Base-by-base conservation (phyloP, 2,113 vertebrate species). In the Hepsetus odoe region DNA sequence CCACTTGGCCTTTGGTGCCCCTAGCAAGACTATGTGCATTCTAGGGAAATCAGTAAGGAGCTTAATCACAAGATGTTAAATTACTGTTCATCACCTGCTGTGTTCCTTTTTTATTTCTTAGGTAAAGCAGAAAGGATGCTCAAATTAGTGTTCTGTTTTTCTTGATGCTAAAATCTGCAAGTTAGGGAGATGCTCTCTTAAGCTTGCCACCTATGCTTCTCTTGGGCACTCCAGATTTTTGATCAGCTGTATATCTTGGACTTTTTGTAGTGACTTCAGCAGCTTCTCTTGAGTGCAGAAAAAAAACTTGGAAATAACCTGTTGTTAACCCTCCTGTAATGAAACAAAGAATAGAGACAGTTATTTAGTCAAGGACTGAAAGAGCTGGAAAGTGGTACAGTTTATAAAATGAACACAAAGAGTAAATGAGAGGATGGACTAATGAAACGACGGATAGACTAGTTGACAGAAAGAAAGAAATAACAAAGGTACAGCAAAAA, bases 1-100 rank as follows among this genome's bases (percentile, higher is more conserved):
- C n/a, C n/a, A n/a, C n/a, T n/a, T n/a, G n/a, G n/a, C n/a, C n/a
- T n/a, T n/a, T n/a, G n/a, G n/a, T n/a, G n/a, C n/a, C n/a, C n/a
- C n/a, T n/a, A n/a, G n/a, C n/a, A n/a, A n/a, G n/a, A n/a, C n/a
- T n/a, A n/a, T 82, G 67, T 72, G 73, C 30, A 72, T 83, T 75
- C 87, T 86, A 87, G 79, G 74, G 65, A 76, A 81, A 81, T 77
- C 79, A 84, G 86, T 89, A 90, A 88, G 87, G 81, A 86, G 84
- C 85, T 83, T 86, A 79, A 81, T 83, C 87, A 84, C 86, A 85
- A 85, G 74, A 78, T 79, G 67, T 65, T 65, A 55, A 72, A 82
- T 64, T 65, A 58, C 40, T 38, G 32, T 76, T 68, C 6, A 46
- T 68, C 46, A n/a, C n/a, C n/a, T n/a, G n/a, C n/a, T n/a, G n/a